Conservation (phyloP, 2,113 vertebrate genomes). For the Puma concolor region DNA sequence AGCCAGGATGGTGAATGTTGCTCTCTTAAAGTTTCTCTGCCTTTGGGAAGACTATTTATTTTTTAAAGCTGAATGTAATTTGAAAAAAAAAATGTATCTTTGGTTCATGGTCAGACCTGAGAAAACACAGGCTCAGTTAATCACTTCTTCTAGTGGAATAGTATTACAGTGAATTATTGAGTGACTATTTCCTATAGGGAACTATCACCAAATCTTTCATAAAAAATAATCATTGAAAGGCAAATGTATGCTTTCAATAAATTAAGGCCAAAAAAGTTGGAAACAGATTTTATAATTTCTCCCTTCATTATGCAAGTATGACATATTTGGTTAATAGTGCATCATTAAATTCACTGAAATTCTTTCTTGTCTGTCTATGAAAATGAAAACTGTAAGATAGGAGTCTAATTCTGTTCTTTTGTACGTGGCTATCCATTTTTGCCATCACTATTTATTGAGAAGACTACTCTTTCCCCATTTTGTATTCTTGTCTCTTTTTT, state of each 20-base stretch:
- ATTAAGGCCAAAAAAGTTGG: background rate
- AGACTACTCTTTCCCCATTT: background rate
- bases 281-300: background rate
- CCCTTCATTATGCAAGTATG: background rate
- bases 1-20: constrained; percentile 67
- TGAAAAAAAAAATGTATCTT: background rate
- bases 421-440: background rate
- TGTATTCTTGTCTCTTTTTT: background rate
- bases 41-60: constrained; percentile 49
- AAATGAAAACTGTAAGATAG: background rate
- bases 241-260: background rate
- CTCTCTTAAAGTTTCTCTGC: constrained; percentile 55
- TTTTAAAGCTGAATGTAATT: constrained; percentile 48
- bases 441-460: background rate
- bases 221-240: background rate
- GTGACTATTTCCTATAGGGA: background rate
- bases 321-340: background rate
- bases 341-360: constrained; percentile 26
- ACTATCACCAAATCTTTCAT: background rate
- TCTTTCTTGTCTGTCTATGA: constrained; percentile 55
- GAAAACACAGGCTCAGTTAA: background rate
- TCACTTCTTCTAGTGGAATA: background rate
- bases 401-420: background rate
- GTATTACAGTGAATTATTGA: background rate
- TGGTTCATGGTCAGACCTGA: background rate